A percentile compares a stretch with the other conserved stretches of the same genome.
Conservation (phyloP, 2,113 vertebrate genomes). For the Poeciliopsis turrubarensis region DNA sequence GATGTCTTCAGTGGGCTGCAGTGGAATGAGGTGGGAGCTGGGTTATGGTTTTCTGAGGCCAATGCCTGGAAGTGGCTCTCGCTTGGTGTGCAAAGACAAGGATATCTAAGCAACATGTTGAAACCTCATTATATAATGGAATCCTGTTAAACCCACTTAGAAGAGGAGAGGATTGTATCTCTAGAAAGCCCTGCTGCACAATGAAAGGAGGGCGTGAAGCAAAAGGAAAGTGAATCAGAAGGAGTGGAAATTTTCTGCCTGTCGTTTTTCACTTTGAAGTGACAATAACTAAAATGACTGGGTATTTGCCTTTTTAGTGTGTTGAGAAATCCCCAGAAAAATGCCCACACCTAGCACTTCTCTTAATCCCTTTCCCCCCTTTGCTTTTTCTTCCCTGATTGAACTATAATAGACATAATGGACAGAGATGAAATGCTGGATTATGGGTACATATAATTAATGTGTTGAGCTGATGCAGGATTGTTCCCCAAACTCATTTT, state of each 20-base stretch:
- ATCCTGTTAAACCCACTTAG: conserved; percentile 26
- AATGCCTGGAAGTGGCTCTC: conserved; percentile 46
- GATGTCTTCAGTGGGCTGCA: conserved; percentile 56
- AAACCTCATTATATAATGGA: conserved; percentile 55
- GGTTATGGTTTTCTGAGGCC: conserved; percentile 49
- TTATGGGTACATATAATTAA: conserved; percentile 15
- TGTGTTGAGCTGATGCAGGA: conserved; percentile 45
- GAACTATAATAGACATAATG: conserved; percentile 28
- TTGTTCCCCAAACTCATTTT: conserved; percentile 33
- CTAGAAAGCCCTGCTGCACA: conserved; percentile 8
- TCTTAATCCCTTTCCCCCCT: not conserved
- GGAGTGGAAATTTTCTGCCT: conserved; percentile 36
- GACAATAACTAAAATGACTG: conserved; percentile 38
- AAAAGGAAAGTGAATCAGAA: conserved; percentile 16
- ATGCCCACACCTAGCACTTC: conserved; percentile 7
- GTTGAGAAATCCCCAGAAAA: conserved; percentile 21
- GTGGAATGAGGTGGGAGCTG: conserved; percentile 57
- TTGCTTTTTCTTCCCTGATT: conserved; percentile 11
- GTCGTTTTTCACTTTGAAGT: conserved; percentile 56
- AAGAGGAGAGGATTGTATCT: conserved; percentile 61
- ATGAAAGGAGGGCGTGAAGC: conserved; percentile 37
- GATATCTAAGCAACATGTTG: conserved; percentile 45
- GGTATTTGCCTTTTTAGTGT: conserved; percentile 22
- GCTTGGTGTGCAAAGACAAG: conserved; percentile 41
- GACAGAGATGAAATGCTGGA: conserved; percentile 16